These are phyloP conservation scores for Telenomus remus DNA, from an alignment of 1,140 invertebrate genomes.

Conservation along the genomic window DNA sequence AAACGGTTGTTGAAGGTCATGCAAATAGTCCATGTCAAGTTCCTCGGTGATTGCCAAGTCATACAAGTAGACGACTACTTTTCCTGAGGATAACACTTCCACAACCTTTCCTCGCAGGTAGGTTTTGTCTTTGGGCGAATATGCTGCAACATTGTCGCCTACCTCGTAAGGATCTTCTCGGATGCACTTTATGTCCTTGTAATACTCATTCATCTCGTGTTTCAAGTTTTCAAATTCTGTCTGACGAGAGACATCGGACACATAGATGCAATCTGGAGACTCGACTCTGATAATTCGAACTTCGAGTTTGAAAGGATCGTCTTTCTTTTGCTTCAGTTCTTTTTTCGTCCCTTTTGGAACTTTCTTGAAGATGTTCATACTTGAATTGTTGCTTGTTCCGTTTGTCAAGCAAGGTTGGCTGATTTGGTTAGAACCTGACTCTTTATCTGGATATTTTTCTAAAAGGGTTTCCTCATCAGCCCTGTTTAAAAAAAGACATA, in stretches of 20 bases:
- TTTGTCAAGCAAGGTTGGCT: background rate
- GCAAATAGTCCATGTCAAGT: slow-evolving; percentile 67
- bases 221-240: slow-evolving; percentile 61
- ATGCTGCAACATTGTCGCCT: slow-evolving; percentile 72
- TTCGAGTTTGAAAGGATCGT: slow-evolving; percentile 74
- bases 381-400: background rate
- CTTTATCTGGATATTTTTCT: too few relatives aligned
- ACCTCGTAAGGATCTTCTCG: slow-evolving; percentile 56
- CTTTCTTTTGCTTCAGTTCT: slow-evolving; percentile 35
- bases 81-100: slow-evolving; percentile 62
- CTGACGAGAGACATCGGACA: slow-evolving; percentile 63
- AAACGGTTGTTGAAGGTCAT: slow-evolving; percentile 71
- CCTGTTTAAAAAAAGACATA: too few relatives aligned
- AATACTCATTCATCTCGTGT: slow-evolving; percentile 74
- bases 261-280: slow-evolving; percentile 76
- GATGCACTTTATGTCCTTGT: slow-evolving; percentile 61
- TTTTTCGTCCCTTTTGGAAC: slow-evolving; percentile 1
- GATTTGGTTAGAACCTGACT: too few relatives aligned
- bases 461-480: too few relatives aligned
- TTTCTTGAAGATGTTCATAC: background rate
- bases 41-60: slow-evolving; percentile 76
- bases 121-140: slow-evolving; percentile 70
- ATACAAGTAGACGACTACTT: slow-evolving; percentile 73
- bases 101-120: slow-evolving; percentile 76
- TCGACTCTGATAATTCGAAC: slow-evolving; percentile 72